These are phyloP conservation scores for Pristionchus arcanus DNA, from an alignment of 2,888 invertebrate species.

Conservation along the genomic window DNA sequence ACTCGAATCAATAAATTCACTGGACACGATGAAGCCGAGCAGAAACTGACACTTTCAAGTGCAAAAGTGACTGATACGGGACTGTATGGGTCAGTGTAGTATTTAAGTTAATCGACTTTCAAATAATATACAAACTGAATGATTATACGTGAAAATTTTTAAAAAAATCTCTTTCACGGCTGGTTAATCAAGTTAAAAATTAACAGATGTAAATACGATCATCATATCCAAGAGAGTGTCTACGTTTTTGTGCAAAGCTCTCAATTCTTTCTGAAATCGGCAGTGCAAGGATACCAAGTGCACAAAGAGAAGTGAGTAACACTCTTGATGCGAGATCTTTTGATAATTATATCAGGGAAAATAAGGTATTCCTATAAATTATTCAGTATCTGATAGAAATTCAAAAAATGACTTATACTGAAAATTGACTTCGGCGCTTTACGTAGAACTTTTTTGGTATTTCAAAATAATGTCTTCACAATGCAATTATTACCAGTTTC, in stretches of 20 bases:
- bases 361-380: no score
- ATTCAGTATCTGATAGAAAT: no score
- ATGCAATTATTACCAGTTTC: neutral
- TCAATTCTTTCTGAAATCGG: slow-evolving; percentile 32
- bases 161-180: no score
- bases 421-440: no score
- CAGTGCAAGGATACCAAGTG: slow-evolving; percentile 23
- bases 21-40: slow-evolving; percentile 23
- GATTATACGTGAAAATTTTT: no score
- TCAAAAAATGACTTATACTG: no score
- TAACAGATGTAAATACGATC: slow-evolving; percentile 37
- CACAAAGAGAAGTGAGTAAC: slow-evolving; percentile 1
- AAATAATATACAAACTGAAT: no score
- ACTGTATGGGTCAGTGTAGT: slow-evolving; percentile 37
- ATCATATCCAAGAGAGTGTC: neutral
- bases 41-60: slow-evolving; percentile 26
- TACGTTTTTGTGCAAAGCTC: slow-evolving; percentile 47
- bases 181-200: no score
- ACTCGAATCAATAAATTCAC: neutral
- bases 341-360: neutral
- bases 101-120: no score
- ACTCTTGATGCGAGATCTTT: neutral
- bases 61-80: slow-evolving; percentile 45
- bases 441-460: no score
- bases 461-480: no score